Base-by-base conservation (phyloP, 2,797 vertebrate genomes). In the Argyrosomus regius region DNA sequence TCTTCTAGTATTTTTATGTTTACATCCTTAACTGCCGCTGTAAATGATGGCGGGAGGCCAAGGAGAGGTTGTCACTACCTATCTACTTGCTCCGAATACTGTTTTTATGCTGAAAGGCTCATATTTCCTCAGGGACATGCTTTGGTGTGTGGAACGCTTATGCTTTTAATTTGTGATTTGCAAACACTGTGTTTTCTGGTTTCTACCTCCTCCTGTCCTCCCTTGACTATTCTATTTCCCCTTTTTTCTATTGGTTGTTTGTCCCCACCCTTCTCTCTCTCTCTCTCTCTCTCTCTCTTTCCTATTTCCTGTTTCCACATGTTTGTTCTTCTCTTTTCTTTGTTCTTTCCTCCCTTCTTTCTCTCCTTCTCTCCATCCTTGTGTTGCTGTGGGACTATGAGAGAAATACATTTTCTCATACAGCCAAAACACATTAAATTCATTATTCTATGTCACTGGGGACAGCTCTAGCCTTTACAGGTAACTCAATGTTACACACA, bases 111-210 rank as follows among this genome's bases (percentile, higher is more conserved):
- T 87, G 86, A 87, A 89, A 90, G 84, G 70, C 57, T 18, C 13
- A 53, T 80, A 80, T 84, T 85, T 87, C 75, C 86, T 86, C 70
- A 53, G 91, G 77, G 89, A 87, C 50, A 46, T 62, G 72, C 72
- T 75, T 80, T 80, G 84, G 65, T 87, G 83, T 87, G 87, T 76
- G 78, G 60, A 87, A 73, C 67, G 58, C 80, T 87, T 89, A 80
- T 84, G 86, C 88, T 92, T 91, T 87, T 92, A 90, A 93, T 93
- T 91, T 94, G 88, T 89, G 78, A 93, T 91, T 94, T 93, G 91
- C 88, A 92, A 93, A 91, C 92, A 92, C 81, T 72, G 77, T 83
- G 75, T 86, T 87, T 90, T 83, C 77, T 83, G 68, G 79, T 80
- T 74, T 70, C 74, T 78, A 20, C 56, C 75, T 60, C 65, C 78